Evolutionary conservation across 1,140 invertebrate species (phyloP), one percentile per base, ranked within the genome.

Genomic region (Hycleus phaleratus): DNA sequence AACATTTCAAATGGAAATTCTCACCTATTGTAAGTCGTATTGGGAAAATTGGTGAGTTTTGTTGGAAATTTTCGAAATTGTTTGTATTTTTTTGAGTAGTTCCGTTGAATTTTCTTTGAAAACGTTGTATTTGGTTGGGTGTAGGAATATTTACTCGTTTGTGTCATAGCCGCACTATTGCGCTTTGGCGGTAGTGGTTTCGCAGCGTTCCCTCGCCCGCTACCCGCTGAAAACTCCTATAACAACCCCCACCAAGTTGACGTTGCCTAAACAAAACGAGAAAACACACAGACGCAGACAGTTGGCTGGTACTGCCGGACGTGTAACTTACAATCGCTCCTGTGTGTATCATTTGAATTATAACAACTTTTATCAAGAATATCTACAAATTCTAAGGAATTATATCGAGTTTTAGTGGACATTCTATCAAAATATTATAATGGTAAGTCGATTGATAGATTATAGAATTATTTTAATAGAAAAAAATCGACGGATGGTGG

Each of bases 271-370:
- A 68, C 66, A 66, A 70, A 71, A 66, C 68, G 64, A 63, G 61
- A 68, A 65, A 64, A 68, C 60, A 56, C 53, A 48, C 39, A 56
- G 42, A 49, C 38, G 55, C 46, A 56, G 59, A 71, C 77, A 77
- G 78, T 78, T 78, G 77, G 76, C 73, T 77, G 76, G 76, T 78
- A 77, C 75, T 74, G 74, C 75, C 75, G 72, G 72, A 75, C 74
- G 73, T 74, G 74, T 76, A 73, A 72, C 72, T 75, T 74, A 75
- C 74, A 74, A 11, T 26, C 39, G 56, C 62, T 52, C 62, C 59
- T 32, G 32, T 32, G 32, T 32, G 32, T 32, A 32, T 7, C 32
- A 32, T 32, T 32, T 32, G 32, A 32, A 32, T 32, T 32, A 2
- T 7, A 32, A 32, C 4, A 32, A 32, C 4, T 32, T 32, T 32